phyloP scores from a whole-genome alignment of 1,140 invertebrate genomes.

The Brachionus plicatilis region DNA sequence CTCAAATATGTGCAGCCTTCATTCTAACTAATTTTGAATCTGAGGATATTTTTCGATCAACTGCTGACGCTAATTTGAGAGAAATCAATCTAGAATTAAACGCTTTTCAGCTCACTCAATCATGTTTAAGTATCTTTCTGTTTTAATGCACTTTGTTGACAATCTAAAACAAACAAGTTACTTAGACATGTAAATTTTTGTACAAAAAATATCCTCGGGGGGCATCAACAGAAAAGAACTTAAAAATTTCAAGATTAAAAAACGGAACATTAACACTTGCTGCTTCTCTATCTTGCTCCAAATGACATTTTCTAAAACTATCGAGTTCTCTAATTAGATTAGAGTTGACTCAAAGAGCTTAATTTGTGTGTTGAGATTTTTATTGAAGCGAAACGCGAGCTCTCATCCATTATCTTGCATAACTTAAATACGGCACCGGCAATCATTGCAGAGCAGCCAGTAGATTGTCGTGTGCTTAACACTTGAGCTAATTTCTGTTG shows the following conservation, averaged over 20 bases:
- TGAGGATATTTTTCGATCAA: background rate
- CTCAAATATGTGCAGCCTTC: background rate
- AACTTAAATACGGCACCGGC: background rate
- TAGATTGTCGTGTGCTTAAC: slow-evolving; percentile 13
- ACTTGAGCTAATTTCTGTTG: background rate
- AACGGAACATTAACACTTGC: slow-evolving; percentile 37
- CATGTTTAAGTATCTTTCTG: background rate
- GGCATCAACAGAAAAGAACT: background rate
- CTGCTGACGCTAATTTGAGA: background rate
- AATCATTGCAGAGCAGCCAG: background rate
- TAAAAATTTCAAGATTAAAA: background rate
- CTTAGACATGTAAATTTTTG: slow-evolving; percentile 36
- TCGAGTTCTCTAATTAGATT: slow-evolving; percentile 16
- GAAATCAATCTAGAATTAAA: background rate
- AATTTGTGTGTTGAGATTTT: background rate
- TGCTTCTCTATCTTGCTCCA: background rate
- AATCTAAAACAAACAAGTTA: background rate
- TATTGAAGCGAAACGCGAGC: background rate
- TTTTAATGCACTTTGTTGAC: background rate
- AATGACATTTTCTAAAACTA: background rate
- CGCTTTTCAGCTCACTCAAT: slow-evolving; percentile 6
- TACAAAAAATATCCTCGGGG: slow-evolving; percentile 2
- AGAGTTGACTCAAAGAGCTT: background rate
- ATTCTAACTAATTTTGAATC: background rate
- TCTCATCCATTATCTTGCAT: background rate